phyloP scores from a whole-genome alignment of 2,797 vertebrate species.

The Spheniscus humboldti region DNA sequence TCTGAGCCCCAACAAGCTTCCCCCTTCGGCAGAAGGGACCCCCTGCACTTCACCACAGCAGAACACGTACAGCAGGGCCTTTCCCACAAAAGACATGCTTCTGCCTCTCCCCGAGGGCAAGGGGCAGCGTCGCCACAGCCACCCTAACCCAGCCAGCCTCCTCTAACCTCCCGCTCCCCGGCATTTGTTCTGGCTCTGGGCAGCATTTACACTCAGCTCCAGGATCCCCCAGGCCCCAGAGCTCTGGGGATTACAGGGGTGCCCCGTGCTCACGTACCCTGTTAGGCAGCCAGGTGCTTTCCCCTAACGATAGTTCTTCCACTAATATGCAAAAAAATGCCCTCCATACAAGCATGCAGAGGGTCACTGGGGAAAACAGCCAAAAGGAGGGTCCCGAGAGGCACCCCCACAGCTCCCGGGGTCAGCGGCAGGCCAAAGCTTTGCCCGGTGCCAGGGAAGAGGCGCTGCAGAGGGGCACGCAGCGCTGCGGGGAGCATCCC shows the following conservation, averaged over 20 bases:
- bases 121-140: accelerated
- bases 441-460: neutral
- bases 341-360: accelerated
- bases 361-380: neutral
- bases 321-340: accelerated
- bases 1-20: neutral
- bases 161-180: accelerated
- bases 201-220: neutral
- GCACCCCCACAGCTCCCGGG: accelerated
- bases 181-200: neutral
- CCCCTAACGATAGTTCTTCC: too few relatives aligned
- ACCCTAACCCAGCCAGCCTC: accelerated
- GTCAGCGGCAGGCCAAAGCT: neutral
- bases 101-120: neutral
- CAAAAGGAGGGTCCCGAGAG: accelerated
- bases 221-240: too few relatives aligned
- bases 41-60: accelerated
- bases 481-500: neutral
- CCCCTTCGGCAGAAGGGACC: neutral
- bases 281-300: accelerated
- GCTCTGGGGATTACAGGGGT: accelerated
- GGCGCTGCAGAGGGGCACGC: neutral
- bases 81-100: accelerated
- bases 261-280: accelerated
- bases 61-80: accelerated